Conservation (phyloP, 2,888 invertebrate species). For the Phengaris alcon region DNA sequence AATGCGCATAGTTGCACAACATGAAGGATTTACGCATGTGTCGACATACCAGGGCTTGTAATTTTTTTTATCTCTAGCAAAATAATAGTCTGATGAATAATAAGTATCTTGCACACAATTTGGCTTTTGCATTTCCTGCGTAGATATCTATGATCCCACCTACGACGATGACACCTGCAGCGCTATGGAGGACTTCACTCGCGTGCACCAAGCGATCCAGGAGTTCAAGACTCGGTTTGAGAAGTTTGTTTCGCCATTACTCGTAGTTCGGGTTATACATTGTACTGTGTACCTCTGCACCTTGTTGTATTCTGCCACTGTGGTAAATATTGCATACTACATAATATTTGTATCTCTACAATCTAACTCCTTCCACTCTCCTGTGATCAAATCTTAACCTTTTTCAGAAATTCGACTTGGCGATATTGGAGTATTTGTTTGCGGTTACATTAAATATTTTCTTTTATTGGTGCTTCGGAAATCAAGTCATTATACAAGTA, state of each 20-base stretch:
- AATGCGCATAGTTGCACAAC: no score
- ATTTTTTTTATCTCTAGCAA: no score
- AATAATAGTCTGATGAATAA: no score
- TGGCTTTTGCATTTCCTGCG: no score
- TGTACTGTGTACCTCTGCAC: slow-evolving; percentile 67
- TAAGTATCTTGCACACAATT: no score
- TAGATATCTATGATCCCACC: slow-evolving; percentile 56
- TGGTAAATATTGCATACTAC: slow-evolving; percentile 45
- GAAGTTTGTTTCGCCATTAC: slow-evolving; percentile 61
- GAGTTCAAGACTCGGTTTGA: slow-evolving; percentile 56
- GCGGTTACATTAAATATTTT: slow-evolving; percentile 68
- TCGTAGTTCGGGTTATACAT: slow-evolving; percentile 64
- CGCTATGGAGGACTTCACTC: slow-evolving; percentile 59
- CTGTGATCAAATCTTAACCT: neutral
- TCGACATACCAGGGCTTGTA: no score
- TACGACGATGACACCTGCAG: slow-evolving; percentile 52
- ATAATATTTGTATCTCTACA: no score
- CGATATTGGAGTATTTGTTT: slow-evolving; percentile 63
- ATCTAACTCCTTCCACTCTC: neutral
- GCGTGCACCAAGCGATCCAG: slow-evolving; percentile 49
- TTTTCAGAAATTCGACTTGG: slow-evolving; percentile 64
- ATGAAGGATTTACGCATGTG: no score
- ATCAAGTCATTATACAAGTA: slow-evolving; percentile 68
- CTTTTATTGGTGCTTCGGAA: slow-evolving; percentile 67
- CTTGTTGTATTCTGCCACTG: slow-evolving; percentile 63